phyloP scores from a whole-genome alignment of 2,113 vertebrate genomes.

The Sapajus apella region DNA sequence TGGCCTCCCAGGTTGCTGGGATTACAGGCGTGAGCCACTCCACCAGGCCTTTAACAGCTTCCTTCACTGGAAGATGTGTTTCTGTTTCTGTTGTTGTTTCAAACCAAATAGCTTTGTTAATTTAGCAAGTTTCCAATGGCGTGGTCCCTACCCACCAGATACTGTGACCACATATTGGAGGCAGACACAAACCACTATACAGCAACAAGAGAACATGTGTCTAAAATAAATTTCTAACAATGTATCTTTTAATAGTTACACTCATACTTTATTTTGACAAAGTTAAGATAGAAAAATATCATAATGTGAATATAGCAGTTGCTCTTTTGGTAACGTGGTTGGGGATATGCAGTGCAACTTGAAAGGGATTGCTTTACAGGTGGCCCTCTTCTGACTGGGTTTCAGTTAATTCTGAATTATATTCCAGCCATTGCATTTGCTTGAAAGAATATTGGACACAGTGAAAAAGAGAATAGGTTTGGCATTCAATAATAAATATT shows the following conservation, averaged over 20 bases:
- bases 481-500: slow-evolving; percentile 69
- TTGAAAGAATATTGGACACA: slow-evolving; percentile 57
- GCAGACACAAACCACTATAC: slow-evolving; percentile 9
- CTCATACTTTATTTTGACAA: slow-evolving; percentile 67
- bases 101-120: slow-evolving; percentile 64
- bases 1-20: no score
- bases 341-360: neutral
- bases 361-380: neutral
- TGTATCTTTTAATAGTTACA: slow-evolving; percentile 70
- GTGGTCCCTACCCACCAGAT: slow-evolving; percentile 38
- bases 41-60: slow-evolving; percentile 14
- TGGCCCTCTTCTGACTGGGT: neutral
- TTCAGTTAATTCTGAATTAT: slow-evolving; percentile 51
- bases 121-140: slow-evolving; percentile 37
- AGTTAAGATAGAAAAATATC: slow-evolving; percentile 75
- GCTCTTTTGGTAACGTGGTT: slow-evolving; percentile 23
- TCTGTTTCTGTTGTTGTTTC: neutral
- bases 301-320: slow-evolving; percentile 46
- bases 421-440: slow-evolving; percentile 45
- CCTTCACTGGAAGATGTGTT: slow-evolving; percentile 70
- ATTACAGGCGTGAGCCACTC: no score
- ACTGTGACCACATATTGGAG: neutral
- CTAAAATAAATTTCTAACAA: slow-evolving; percentile 52
- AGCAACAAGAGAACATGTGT: slow-evolving; percentile 59
- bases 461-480: slow-evolving; percentile 56